Evolutionary conservation across 2,113 vertebrate species (phyloP), one percentile per base, ranked within the genome.

Genomic region (Salvelinus alpinus): DNA sequence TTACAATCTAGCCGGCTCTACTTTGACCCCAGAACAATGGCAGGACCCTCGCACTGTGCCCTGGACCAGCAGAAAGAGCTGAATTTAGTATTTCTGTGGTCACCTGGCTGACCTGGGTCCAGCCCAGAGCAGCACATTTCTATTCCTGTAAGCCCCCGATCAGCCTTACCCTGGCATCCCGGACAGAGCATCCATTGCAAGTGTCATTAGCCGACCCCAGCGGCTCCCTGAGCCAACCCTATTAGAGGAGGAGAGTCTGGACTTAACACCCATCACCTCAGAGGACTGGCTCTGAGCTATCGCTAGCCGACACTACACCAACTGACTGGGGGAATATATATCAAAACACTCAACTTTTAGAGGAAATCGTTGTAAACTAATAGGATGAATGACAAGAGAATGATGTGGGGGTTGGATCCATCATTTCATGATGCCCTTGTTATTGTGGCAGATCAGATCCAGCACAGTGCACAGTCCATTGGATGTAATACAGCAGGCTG

Each of bases 11-110:
- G 82, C 85, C 47, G 54, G 85, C 84, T 87, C 87, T 83, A 88
- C 80, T 79, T 82, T 91, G 91, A 92, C 92, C 86, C 80, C 66
- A 81, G 88, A 92, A 93, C 92, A 93, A 92, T 90, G 91, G 89
- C 74, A 74, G 68, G 87, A 92, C 88, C 90, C 83, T 78, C 82
- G 76, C 85, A 86, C 83, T 88, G 87, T 84, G 88, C 88, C 88
- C 86, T 82, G 81, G 80, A 87, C 88, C 78, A 27, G 74, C 83
- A 86, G 84, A 91, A 92, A 92, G 85, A 91, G 92, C 91, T 91
- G 91, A 93, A 93, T 92, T 86, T 82, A 88, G 91, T 91, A 81
- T 91, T 92, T 88, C 89, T 81, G 82, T 86, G 85, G 88, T 90
- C 84, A 54, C 88, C 79, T 57, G 3, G 72, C 86, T 93, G 91